Percentiles rank a stretch among this genome's conserved stretches.
Evolutionary conservation across 2,888 invertebrate genomes (phyloP).

Genomic region (Bhutanitis thaidina): DNA sequence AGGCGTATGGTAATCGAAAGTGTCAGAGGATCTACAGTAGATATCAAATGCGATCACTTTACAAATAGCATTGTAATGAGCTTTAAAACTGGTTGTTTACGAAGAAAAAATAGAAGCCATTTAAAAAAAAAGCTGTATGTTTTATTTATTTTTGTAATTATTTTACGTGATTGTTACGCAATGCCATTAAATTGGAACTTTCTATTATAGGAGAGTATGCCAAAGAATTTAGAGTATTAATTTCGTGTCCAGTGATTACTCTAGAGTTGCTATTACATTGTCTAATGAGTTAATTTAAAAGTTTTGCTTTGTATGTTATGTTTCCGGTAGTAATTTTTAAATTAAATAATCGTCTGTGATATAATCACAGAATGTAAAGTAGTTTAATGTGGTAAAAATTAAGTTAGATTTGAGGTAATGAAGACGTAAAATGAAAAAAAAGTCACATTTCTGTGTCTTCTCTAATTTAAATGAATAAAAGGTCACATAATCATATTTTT

Average conservation of each 20-base stretch:
- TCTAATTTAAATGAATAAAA: too few relatives aligned
- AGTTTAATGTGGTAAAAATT: too few relatives aligned
- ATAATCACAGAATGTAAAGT: too few relatives aligned
- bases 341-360: too few relatives aligned
- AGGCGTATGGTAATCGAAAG: conserved; percentile 53
- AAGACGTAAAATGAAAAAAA: too few relatives aligned
- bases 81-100: not conserved
- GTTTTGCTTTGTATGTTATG: too few relatives aligned
- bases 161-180: conserved; percentile 14
- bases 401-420: too few relatives aligned
- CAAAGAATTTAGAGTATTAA: conserved; percentile 7
- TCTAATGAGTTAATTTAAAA: too few relatives aligned
- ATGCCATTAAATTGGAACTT: conserved; percentile 15
- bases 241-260: not conserved
- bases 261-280: not conserved
- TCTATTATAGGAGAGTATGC: conserved; percentile 18
- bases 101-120: not conserved
- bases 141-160: not conserved
- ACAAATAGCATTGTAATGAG: conserved; percentile 27
- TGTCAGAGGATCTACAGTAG: conserved; percentile 57
- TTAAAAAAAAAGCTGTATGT: too few relatives aligned
- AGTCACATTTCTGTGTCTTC: too few relatives aligned
- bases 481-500: too few relatives aligned
- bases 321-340: too few relatives aligned
- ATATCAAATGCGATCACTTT: conserved; percentile 39